Evolutionary conservation across 2,797 vertebrate genomes (phyloP).

Genomic region (Buphagus erythrorhynchus): DNA sequence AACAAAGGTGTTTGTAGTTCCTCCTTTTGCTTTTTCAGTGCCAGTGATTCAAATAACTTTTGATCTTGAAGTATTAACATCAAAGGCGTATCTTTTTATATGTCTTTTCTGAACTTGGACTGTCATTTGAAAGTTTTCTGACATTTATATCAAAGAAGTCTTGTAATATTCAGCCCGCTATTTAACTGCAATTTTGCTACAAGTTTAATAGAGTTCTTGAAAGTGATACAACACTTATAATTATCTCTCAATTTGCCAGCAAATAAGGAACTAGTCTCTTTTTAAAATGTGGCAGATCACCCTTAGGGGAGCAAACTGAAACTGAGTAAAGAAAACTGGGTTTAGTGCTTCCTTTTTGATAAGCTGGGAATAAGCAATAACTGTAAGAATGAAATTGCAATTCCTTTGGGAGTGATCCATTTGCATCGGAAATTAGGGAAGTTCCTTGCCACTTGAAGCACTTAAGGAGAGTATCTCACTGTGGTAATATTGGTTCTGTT

Average conservation of each 20-base stretch:
- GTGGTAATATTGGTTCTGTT: conserved; percentile 59
- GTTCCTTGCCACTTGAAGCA: conserved; percentile 58
- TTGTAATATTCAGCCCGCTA: conserved; percentile 57
- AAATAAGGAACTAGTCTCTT: conserved; percentile 61
- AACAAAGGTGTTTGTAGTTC: conserved; percentile 54
- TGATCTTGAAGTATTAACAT: conserved; percentile 74
- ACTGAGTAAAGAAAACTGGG: conserved; percentile 33
- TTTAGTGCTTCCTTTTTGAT: conserved; percentile 58
- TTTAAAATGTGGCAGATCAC: conserved; percentile 37
- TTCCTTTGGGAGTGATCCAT: conserved; percentile 38
- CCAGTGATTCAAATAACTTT: conserved; percentile 76
- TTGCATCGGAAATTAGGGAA: conserved; percentile 33
- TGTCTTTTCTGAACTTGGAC: conserved; percentile 71
- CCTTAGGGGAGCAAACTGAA: conserved; percentile 45
- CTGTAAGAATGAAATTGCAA: conserved; percentile 12
- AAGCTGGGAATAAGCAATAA: conserved; percentile 56
- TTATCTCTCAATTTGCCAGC: conserved; percentile 46
- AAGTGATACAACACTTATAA: conserved; percentile 12
- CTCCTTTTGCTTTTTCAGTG: conserved; percentile 41
- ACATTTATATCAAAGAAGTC: conserved; percentile 66
- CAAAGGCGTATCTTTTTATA: conserved; percentile 73
- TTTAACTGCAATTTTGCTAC: conserved; percentile 63
- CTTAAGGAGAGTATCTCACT: conserved; percentile 53
- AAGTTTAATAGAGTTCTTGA: conserved; percentile 48
- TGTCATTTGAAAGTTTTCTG: conserved; percentile 73